phyloP scores from a whole-genome alignment of 2,797 vertebrate genomes.

The Dermochelys coriacea region DNA sequence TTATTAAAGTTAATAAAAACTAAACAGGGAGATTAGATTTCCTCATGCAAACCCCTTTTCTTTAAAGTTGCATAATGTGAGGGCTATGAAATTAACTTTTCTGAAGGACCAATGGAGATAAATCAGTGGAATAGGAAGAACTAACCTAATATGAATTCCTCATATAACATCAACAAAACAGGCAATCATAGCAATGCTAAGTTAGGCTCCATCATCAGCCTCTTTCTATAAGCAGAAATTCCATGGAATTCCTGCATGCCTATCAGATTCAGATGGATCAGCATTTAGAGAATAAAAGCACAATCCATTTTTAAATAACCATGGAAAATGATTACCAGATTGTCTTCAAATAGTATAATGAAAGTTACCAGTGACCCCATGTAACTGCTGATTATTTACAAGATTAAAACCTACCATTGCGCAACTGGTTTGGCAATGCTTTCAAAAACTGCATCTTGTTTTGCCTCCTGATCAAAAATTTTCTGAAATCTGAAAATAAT shows the following conservation, averaged over 20 bases:
- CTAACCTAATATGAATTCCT: neutral
- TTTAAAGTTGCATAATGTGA: neutral
- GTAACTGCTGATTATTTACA: neutral
- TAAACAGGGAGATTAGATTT: neutral
- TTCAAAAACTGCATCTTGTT: conserved; percentile 95
- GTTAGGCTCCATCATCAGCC: neutral
- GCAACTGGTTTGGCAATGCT: conserved; percentile 93
- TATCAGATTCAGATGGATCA: neutral
- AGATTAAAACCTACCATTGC: conserved; percentile 88
- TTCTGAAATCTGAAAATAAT: conserved; percentile 91
- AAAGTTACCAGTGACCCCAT: conserved; percentile 17
- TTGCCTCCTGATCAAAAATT: conserved; percentile 91
- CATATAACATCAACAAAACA: neutral
- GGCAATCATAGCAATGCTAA: neutral
- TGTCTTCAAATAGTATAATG: neutral
- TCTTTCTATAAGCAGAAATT: neutral
- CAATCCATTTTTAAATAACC: neutral
- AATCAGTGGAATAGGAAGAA: neutral
- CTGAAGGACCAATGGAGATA: neutral
- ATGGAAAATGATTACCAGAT: neutral
- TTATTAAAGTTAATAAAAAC: neutral
- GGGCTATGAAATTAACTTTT: neutral
- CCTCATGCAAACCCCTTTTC: neutral
- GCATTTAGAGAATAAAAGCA: conserved; percentile 28
- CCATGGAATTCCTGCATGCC: neutral